Percentiles rank a stretch among this genome's conserved stretches.
Evolutionary conservation across 2,888 invertebrate species (phyloP).

Genomic region (Eumerus sabulonum): DNA sequence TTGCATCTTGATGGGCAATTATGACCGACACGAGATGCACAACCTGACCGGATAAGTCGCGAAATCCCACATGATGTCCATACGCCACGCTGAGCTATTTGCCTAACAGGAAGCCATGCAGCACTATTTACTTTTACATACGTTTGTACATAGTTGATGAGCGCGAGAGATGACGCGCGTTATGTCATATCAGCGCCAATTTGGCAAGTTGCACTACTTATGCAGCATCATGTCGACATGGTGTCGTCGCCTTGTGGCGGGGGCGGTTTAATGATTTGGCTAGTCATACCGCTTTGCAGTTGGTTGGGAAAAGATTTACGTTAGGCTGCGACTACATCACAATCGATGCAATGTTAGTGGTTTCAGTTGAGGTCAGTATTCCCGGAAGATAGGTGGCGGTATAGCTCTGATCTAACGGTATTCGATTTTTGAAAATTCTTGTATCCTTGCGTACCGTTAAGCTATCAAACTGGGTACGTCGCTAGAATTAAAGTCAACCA

Average conservation of each 20-base stretch:
- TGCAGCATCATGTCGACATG: conserved; percentile 8
- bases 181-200: conserved; percentile 49
- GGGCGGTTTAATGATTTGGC: conserved; percentile 10
- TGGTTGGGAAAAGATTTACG: conserved; percentile 11
- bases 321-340: conserved; percentile 42
- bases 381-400: conserved; percentile 71
- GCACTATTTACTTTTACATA: too few relatives aligned
- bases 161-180: conserved; percentile 30
- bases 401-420: conserved; percentile 4
- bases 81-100: conserved; percentile 26
- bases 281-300: conserved; percentile 6
- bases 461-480: conserved; percentile 74
- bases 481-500: conserved; percentile 73
- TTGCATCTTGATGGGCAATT: conserved; percentile 18
- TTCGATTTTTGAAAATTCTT: conserved; percentile 13
- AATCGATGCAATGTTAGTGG: conserved; percentile 55
- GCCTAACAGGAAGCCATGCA: conserved; percentile 1
- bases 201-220: conserved; percentile 57
- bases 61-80: conserved; percentile 14
- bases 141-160: too few relatives aligned
- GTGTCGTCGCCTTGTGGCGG: neutral
- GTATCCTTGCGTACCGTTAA: conserved; percentile 8
- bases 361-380: conserved; percentile 73
- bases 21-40: conserved; percentile 30
- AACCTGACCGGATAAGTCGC: conserved; percentile 12